Base-by-base conservation (phyloP, 2,113 vertebrate species). In the Laterallus jamaicensis region DNA sequence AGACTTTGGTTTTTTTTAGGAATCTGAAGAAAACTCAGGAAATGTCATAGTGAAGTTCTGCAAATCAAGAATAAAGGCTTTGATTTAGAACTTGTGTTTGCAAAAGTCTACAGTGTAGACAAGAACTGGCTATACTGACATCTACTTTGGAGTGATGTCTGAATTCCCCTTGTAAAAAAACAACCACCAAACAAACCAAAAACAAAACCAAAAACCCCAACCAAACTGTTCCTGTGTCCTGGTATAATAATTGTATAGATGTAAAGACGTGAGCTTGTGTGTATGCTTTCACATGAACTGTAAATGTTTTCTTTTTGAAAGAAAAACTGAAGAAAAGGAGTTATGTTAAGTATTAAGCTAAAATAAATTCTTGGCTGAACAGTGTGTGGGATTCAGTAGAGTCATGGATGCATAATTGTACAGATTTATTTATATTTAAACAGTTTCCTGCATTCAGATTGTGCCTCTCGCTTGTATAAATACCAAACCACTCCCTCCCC, bases 371-470 rank as follows among this genome's bases (percentile, higher is more conserved):
- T 94, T 88, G 88, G 25, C 60, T 92, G 58, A 93, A 55, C 64
- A 71, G 37, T 32, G 44, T 69, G 66, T 92, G 77, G 69, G 83
- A 73, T 89, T 86, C 58, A 73, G 35, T 68, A 40, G 62, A 73
- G 73, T 94, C 40, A 62, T 32, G 28, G 79, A 69, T 95, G 26
- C 42, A 55, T 84, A 82, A 80, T 92, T 93, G 67, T 93, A 91
- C 6, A 20, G 77, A 87, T 92, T 95, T 96, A 93, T 93, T 95
- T 92, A 85, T 89, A 92, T 81, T 93, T 91, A 73, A 92, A 40
- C 44, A 56, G 28, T 87, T 91, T 84, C 69, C 86, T 82, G 90
- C 76, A 86, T 92, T 95, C 77, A 69, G 83, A 82, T 79, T 92
- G 55, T 66, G 58, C 86, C 59, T 90, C 79, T 96, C 8, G 9